Conservation (phyloP, 2,113 vertebrate genomes). For the Acanthochromis polyacanthus region DNA sequence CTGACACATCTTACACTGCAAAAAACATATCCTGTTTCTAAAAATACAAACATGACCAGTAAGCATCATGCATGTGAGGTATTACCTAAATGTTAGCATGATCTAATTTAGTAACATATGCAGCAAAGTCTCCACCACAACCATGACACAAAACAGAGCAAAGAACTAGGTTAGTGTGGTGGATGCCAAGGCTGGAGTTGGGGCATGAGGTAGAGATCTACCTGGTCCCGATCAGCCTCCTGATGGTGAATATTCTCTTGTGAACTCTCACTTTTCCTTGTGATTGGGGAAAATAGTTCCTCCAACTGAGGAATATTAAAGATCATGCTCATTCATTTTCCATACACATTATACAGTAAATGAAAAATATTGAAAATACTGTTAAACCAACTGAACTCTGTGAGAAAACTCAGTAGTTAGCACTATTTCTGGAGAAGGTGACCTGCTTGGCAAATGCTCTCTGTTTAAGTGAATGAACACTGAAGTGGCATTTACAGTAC, state of each 20-base stretch:
- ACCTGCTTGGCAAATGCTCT: neutral
- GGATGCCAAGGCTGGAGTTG: neutral
- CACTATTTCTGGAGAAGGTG: constrained; percentile 24
- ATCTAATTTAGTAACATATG: constrained; percentile 17
- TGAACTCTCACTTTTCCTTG: constrained; percentile 64
- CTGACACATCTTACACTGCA: no score
- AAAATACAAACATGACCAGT: no score
- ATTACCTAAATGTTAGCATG: constrained; percentile 2
- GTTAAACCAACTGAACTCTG: neutral
- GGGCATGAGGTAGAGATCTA: constrained; percentile 50
- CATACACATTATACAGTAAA: neutral
- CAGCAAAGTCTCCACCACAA: constrained; percentile 3
- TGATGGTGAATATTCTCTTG: constrained; percentile 55
- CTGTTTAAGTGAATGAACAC: constrained; percentile 19
- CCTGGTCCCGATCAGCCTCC: constrained; percentile 69
- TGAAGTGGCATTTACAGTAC: constrained; percentile 14
- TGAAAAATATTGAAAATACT: no score
- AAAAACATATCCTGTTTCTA: no score
- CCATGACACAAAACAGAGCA: neutral
- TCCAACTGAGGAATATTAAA: constrained; percentile 66
- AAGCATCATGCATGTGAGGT: neutral
- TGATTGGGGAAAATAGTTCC: constrained; percentile 54
- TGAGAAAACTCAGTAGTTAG: neutral
- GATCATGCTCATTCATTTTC: neutral
- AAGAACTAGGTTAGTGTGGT: neutral